Conservation (phyloP, 2,113 vertebrate genomes). For the Xerus inauris region DNA sequence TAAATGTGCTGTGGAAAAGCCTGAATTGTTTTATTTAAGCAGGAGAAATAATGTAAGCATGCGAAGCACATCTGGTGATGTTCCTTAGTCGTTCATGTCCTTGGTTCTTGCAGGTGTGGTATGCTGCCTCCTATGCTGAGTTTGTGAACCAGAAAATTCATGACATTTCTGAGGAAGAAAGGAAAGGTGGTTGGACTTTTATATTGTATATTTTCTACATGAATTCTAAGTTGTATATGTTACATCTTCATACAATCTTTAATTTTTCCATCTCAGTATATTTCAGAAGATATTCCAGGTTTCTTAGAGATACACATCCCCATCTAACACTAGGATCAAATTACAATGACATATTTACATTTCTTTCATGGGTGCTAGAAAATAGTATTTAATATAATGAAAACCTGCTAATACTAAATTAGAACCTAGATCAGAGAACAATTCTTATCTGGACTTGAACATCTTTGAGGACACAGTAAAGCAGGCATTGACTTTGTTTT, state of each 20-base stretch:
- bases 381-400: slow-evolving; percentile 68
- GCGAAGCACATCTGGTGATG: background rate
- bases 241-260: background rate
- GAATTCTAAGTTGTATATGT: slow-evolving; percentile 15
- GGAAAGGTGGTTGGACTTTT: slow-evolving; percentile 90
- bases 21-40: background rate
- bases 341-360: slow-evolving; percentile 41
- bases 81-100: background rate
- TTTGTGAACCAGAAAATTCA: slow-evolving; percentile 98
- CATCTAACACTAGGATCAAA: slow-evolving; percentile 36
- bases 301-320: background rate
- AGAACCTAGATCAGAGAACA: slow-evolving; percentile 3
- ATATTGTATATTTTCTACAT: background rate
- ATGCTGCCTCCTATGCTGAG: slow-evolving; percentile 97
- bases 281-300: background rate
- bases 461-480: background rate
- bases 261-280: background rate
- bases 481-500: slow-evolving; percentile 23
- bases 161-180: slow-evolving; percentile 96
- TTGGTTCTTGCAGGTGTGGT: slow-evolving; percentile 93
- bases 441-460: slow-evolving; percentile 26
- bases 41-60: background rate
- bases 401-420: slow-evolving; percentile 56
- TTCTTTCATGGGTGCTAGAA: slow-evolving; percentile 23
- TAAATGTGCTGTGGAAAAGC: background rate